Evolutionary conservation across 2,888 invertebrate species (phyloP).

Genomic region (Drosophila lutescens): DNA sequence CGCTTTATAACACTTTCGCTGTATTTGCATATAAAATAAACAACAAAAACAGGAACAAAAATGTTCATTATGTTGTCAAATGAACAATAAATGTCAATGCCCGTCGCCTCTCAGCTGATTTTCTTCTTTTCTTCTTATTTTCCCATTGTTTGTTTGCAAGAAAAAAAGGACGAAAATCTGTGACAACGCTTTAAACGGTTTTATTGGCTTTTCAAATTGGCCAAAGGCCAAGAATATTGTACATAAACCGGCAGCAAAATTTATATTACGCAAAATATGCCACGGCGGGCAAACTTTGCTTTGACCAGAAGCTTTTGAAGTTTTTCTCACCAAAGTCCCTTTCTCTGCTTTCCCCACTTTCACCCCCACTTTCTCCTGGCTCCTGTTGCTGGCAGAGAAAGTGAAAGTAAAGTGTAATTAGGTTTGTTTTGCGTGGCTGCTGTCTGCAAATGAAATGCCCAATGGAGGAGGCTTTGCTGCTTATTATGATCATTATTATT

Average conservation of each 20-base stretch:
- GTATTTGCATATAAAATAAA: slow-evolving; percentile 69
- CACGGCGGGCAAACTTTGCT: slow-evolving; percentile 59
- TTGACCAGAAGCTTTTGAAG: slow-evolving; percentile 72
- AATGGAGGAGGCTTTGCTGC: not conserved
- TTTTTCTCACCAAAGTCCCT: slow-evolving; percentile 45
- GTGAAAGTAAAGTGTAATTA: slow-evolving; percentile 77
- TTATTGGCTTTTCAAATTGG: slow-evolving; percentile 71
- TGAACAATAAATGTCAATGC: slow-evolving; percentile 49
- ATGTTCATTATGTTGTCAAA: slow-evolving; percentile 69
- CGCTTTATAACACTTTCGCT: slow-evolving; percentile 70
- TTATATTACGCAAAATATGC: slow-evolving; percentile 66
- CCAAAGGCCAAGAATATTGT: slow-evolving; percentile 55
- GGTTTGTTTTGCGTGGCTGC: slow-evolving; percentile 69
- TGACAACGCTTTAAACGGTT: slow-evolving; percentile 70
- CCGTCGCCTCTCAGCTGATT: not conserved
- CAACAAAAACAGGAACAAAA: slow-evolving; percentile 24
- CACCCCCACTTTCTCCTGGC: not conserved
- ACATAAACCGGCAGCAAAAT: slow-evolving; percentile 61
- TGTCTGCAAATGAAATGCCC: slow-evolving; percentile 52
- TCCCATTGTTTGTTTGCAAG: slow-evolving; percentile 15
- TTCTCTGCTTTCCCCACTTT: not conserved
- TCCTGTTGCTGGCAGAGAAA: slow-evolving; percentile 46
- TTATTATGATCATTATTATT: slow-evolving; percentile 5
- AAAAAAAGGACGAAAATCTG: slow-evolving; percentile 47
- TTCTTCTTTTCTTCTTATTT: too few relatives aligned